Percentiles rank a stretch among this genome's conserved stretches.
These are phyloP conservation scores for Gorsachius magnificus DNA, from an alignment of 2,797 vertebrate genomes.

Conservation along the genomic window DNA sequence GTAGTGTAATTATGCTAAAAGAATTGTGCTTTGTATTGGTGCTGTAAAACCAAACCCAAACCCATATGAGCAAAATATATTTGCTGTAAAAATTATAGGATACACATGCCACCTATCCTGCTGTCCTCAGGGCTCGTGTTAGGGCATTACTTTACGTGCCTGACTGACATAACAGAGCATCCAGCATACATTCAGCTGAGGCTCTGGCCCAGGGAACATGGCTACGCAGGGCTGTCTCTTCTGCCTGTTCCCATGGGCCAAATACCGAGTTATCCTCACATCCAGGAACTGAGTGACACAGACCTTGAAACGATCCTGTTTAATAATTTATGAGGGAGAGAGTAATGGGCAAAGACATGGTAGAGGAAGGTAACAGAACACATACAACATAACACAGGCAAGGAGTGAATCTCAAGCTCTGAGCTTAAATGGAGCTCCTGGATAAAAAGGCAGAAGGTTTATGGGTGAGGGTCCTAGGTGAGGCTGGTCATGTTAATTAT, in stretches of 20 bases:
- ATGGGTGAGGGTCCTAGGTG: not conserved
- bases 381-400: not conserved
- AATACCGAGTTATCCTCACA: not conserved
- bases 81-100: not conserved
- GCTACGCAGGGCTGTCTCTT: not conserved
- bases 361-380: not conserved
- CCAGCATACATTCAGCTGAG: rapidly evolving
- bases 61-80: not conserved
- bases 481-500: not conserved
- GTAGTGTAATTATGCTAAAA: not conserved
- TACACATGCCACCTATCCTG: not conserved
- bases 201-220: rapidly evolving
- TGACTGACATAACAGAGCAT: not conserved
- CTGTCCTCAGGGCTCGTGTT: not conserved
- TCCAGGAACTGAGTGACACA: not conserved
- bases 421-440: not conserved
- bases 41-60: not conserved
- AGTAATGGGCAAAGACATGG: not conserved
- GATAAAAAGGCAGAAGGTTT: not conserved
- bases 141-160: not conserved
- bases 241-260: not conserved
- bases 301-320: not conserved
- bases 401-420: not conserved
- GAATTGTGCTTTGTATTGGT: not conserved
- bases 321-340: not conserved